Conservation (phyloP, 2,888 invertebrate species). For the Flexamia atlantica region DNA sequence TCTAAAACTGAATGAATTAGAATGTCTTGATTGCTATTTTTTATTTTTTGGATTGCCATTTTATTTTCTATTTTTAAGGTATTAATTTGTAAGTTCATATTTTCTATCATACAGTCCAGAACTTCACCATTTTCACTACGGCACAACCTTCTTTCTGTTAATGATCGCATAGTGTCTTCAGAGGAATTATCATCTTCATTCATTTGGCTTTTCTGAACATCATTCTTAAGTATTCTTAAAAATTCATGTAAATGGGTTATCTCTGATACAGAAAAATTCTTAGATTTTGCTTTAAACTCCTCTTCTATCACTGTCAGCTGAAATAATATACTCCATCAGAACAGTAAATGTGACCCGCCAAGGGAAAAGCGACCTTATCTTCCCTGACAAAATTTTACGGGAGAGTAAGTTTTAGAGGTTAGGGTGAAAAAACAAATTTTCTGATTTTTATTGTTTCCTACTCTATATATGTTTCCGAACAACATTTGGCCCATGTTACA, state of each 20-base stretch:
- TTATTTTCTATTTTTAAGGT: neutral
- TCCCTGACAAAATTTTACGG: no score
- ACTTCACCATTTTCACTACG: neutral
- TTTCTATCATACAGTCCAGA: conserved; percentile 1
- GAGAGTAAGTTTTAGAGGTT: no score
- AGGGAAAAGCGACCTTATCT: no score
- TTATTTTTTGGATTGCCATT: neutral
- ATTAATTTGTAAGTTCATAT: neutral
- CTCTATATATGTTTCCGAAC: no score
- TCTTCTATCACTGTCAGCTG: conserved; percentile 18
- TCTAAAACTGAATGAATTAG: neutral
- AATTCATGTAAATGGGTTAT: conserved; percentile 11
- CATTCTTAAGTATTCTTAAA: neutral
- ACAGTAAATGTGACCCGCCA: no score
- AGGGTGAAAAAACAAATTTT: no score
- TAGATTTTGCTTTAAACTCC: neutral
- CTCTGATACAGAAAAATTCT: neutral
- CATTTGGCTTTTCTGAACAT: neutral
- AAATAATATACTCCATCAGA: neutral
- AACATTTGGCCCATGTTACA: no score
- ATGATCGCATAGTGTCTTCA: neutral
- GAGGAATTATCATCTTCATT: neutral
- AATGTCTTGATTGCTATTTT: neutral
- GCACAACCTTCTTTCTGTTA: neutral
- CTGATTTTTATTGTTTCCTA: no score